Evolutionary conservation across 2,888 invertebrate genomes (phyloP).

Genomic region (Thereva nobilitata): DNA sequence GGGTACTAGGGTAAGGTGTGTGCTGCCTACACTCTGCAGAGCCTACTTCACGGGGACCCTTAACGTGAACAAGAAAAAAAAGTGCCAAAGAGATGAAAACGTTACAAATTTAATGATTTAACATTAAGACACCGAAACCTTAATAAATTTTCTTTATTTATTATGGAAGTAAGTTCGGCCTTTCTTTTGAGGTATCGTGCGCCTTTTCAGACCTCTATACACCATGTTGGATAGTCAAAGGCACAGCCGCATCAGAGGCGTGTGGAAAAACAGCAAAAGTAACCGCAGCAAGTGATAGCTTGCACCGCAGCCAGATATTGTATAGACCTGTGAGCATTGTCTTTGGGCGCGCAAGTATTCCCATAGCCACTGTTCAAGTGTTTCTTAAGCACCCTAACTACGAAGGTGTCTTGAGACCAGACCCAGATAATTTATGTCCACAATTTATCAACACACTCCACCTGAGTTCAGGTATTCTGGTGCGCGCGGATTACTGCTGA

Average conservation of each 20-base stretch:
- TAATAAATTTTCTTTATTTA: slow-evolving; percentile 37
- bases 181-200: slow-evolving; percentile 41
- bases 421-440: slow-evolving; percentile 34
- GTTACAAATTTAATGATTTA: slow-evolving; percentile 42
- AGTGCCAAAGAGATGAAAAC: slow-evolving; percentile 38
- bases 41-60: neutral
- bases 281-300: slow-evolving; percentile 34
- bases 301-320: slow-evolving; percentile 13
- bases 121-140: slow-evolving; percentile 36
- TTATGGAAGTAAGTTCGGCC: slow-evolving; percentile 38
- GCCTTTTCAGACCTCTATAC: slow-evolving; percentile 39
- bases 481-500: slow-evolving; percentile 30
- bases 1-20: slow-evolving; percentile 4
- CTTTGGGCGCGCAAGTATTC: slow-evolving; percentile 19
- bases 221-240: slow-evolving; percentile 35
- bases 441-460: slow-evolving; percentile 35
- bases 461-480: slow-evolving; percentile 30
- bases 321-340: slow-evolving; percentile 11
- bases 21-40: neutral
- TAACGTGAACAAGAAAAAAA: slow-evolving; percentile 20
- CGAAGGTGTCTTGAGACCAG: slow-evolving; percentile 23
- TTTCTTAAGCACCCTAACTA: slow-evolving; percentile 23
- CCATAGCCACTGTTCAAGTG: slow-evolving; percentile 27
- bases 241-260: neutral
- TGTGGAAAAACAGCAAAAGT: slow-evolving; percentile 17